A percentile compares a stretch with the other conserved stretches of the same genome.
phyloP scores from a whole-genome alignment of 2,888 invertebrate species.

The Eubasilissa splendida region DNA sequence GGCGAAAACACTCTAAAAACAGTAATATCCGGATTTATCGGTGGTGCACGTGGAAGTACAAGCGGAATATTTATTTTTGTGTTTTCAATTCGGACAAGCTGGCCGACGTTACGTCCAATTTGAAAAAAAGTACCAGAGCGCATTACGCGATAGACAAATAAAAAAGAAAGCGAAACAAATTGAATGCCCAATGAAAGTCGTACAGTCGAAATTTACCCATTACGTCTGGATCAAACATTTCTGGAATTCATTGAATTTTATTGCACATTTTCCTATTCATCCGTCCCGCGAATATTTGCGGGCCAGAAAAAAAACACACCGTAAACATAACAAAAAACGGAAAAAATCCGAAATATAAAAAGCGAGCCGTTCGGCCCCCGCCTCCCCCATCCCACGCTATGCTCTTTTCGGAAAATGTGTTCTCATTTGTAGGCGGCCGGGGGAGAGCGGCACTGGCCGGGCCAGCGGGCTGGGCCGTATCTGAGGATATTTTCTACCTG shows the following conservation, averaged over 20 bases:
- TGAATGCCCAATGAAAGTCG: slow-evolving; percentile 27
- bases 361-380: slow-evolving; percentile 29
- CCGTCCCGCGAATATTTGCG: slow-evolving; percentile 49
- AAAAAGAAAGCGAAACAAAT: slow-evolving; percentile 17
- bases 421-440: slow-evolving; percentile 36
- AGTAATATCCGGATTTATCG: too few species aligned
- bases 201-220: slow-evolving; percentile 17
- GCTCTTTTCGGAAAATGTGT: slow-evolving; percentile 44
- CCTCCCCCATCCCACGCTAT: slow-evolving; percentile 36
- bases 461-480: slow-evolving; percentile 39
- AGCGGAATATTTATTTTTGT: too few species aligned
- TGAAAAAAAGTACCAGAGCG: too few species aligned
- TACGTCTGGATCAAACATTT: slow-evolving; percentile 40
- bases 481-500: slow-evolving; percentile 53
- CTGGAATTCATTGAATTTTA: slow-evolving; percentile 55
- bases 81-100: too few species aligned
- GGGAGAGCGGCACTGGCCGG: slow-evolving; percentile 31
- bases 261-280: slow-evolving; percentile 47
- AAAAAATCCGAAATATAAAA: slow-evolving; percentile 42
- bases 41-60: too few species aligned
- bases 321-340: slow-evolving; percentile 41
- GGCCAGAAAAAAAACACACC: slow-evolving; percentile 41
- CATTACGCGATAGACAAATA: not conserved
- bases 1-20: too few species aligned
- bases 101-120: too few species aligned